Evolutionary conservation across 2,888 invertebrate species (phyloP).

Genomic region (Latrodectus hesperus): DNA sequence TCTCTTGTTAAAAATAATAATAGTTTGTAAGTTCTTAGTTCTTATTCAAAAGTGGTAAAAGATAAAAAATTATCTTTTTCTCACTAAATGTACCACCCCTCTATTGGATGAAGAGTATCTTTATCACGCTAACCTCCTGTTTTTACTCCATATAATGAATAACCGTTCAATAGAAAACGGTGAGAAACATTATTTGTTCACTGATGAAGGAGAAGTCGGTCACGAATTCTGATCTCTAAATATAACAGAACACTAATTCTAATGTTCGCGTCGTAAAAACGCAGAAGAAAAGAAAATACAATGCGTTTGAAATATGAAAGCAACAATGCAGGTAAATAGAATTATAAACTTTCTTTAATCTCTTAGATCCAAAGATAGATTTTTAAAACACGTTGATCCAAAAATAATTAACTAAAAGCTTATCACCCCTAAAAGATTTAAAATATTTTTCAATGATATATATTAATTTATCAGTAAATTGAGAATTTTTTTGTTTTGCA

Average conservation of each 20-base stretch:
- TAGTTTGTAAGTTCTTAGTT: background rate
- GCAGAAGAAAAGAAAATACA: background rate
- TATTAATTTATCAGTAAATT: too few relatives aligned
- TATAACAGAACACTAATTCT: background rate
- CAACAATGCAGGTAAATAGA: background rate
- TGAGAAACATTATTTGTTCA: background rate
- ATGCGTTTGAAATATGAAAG: background rate
- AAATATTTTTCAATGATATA: too few relatives aligned
- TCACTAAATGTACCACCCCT: background rate
- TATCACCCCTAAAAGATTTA: too few relatives aligned
- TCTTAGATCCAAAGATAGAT: too few relatives aligned
- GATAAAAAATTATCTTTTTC: background rate
- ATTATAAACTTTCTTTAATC: too few relatives aligned
- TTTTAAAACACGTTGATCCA: too few relatives aligned
- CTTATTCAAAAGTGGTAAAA: background rate
- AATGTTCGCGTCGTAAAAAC: too few relatives aligned
- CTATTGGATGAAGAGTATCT: background rate
- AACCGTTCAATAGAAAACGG: conserved; percentile 16
- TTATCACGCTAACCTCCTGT: conserved; percentile 14
- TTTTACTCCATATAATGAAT: conserved; percentile 6
- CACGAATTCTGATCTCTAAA: background rate
- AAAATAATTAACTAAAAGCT: too few relatives aligned
- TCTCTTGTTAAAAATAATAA: background rate
- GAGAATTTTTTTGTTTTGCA: too few relatives aligned
- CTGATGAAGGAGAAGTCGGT: background rate